These are phyloP conservation scores for Drosophila imparisetae DNA, from an alignment of 2,888 invertebrate genomes.

Conservation along the genomic window DNA sequence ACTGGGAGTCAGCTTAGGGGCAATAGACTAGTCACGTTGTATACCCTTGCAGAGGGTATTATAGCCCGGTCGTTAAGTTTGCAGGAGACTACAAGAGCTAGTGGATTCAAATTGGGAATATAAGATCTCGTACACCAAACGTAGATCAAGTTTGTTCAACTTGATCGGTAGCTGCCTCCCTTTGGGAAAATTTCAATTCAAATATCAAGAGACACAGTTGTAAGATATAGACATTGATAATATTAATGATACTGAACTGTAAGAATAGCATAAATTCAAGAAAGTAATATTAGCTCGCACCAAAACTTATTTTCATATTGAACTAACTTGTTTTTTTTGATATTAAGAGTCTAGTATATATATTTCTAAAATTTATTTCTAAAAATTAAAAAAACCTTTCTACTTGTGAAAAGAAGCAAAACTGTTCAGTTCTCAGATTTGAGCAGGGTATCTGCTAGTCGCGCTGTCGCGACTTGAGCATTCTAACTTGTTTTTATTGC, in stretches of 20 bases:
- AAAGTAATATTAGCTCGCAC: not conserved
- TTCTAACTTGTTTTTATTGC: conserved; percentile 10
- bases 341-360: not conserved
- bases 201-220: not conserved
- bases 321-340: not conserved
- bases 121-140: not conserved
- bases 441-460: not conserved
- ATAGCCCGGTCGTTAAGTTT: not conserved
- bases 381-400: not conserved
- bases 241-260: not conserved
- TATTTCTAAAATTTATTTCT: no score
- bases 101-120: not conserved
- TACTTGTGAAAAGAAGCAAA: not conserved
- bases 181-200: not conserved
- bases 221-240: not conserved
- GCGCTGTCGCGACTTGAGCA: not conserved
- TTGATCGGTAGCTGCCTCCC: not conserved
- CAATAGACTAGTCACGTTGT: not conserved
- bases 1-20: conserved; percentile 7
- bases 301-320: not conserved
- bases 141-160: not conserved
- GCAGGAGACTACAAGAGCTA: not conserved
- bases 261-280: not conserved
- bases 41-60: not conserved
- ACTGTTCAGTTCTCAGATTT: not conserved